Conservation (phyloP, 2,113 vertebrate genomes). For the Corydoras maculifer region DNA sequence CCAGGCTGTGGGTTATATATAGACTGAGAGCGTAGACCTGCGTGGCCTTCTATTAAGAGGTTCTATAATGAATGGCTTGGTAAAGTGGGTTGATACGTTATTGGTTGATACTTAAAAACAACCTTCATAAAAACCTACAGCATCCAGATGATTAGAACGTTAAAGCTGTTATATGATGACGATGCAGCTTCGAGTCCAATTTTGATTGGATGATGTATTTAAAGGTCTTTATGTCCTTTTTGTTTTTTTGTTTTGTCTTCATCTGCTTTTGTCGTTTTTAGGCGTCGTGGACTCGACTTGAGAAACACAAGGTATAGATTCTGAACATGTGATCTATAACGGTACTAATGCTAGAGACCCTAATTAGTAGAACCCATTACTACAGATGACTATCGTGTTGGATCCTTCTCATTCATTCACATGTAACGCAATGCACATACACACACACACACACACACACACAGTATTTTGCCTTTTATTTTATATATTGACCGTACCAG, state of each 20-base stretch:
- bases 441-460: neutral
- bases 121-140: neutral
- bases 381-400: conserved; percentile 51
- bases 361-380: neutral
- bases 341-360: conserved; percentile 48
- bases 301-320: conserved; percentile 95
- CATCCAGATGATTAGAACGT: neutral
- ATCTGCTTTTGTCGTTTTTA: conserved; percentile 71
- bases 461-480: too few species aligned
- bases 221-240: conserved; percentile 13
- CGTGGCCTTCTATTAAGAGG: neutral
- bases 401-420: neutral
- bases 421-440: too few species aligned
- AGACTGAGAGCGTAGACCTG: neutral
- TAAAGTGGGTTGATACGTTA: neutral
- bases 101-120: neutral
- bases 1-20: too few species aligned
- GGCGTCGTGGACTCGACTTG: conserved; percentile 97
- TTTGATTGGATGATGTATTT: neutral
- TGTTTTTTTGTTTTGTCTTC: conserved; percentile 67
- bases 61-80: neutral
- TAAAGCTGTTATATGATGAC: neutral
- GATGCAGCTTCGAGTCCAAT: neutral
- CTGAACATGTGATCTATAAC: conserved; percentile 70
- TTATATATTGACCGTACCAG: too few species aligned